Percentiles rank a stretch among this genome's conserved stretches.
phyloP scores from a whole-genome alignment of 2,797 vertebrate species.

The Phrynocephalus forsythii region DNA sequence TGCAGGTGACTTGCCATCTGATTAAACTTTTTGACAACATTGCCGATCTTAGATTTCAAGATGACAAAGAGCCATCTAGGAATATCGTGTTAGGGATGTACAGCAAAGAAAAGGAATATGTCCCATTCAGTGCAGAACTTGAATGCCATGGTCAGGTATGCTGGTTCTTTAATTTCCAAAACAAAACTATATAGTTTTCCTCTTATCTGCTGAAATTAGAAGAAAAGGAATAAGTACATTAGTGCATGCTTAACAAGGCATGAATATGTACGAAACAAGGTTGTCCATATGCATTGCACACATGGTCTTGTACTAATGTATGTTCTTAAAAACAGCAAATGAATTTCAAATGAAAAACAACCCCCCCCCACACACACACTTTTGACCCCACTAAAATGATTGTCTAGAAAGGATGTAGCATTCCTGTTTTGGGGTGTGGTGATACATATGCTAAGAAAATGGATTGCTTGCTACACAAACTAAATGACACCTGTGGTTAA shows the following conservation, averaged over 20 bases:
- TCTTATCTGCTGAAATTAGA: background rate
- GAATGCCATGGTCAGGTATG: slow-evolving; percentile 80
- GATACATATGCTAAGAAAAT: background rate
- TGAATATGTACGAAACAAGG: background rate
- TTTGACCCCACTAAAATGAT: background rate
- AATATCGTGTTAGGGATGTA: slow-evolving; percentile 81
- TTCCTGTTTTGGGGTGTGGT: background rate
- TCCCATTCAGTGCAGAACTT: slow-evolving; percentile 77
- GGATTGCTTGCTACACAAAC: background rate
- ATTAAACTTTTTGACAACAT: slow-evolving; percentile 85
- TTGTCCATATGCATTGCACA: background rate
- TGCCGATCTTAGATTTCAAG: slow-evolving; percentile 81
- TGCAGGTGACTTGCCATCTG: slow-evolving; percentile 82
- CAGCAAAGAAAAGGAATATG: slow-evolving; percentile 84
- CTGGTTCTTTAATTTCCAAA: background rate
- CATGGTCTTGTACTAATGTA: background rate
- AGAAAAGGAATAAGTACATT: background rate
- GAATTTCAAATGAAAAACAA: background rate
- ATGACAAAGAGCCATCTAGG: slow-evolving; percentile 57
- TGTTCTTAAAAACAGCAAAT: background rate
- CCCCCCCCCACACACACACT: no score
- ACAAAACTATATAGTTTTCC: background rate
- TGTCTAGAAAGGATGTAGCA: background rate
- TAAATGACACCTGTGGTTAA: background rate
- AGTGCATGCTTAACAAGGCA: background rate